phyloP scores from a whole-genome alignment of 2,113 vertebrate species.

The Cisticola juncidis region DNA sequence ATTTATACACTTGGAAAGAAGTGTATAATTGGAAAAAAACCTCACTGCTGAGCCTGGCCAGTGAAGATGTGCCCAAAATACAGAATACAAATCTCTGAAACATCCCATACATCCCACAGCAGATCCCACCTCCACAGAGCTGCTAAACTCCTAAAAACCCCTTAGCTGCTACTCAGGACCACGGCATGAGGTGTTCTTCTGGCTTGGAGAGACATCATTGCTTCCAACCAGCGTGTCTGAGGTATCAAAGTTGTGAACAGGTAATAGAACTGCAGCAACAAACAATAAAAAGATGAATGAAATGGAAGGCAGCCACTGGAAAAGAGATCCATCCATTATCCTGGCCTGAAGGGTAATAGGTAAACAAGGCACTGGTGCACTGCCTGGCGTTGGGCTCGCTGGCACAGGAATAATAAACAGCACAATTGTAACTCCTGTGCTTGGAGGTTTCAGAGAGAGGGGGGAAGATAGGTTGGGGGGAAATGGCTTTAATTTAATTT shows the following conservation, averaged over 20 bases:
- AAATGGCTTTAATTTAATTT: conserved; percentile 62
- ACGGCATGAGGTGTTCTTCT: conserved; percentile 35
- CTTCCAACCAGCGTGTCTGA: conserved; percentile 26
- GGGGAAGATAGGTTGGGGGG: neutral
- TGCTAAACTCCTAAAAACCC: neutral
- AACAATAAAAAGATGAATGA: conserved; percentile 70
- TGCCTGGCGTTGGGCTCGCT: neutral
- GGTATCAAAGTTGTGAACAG: conserved; percentile 54
- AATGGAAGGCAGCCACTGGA: conserved; percentile 54
- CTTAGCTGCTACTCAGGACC: neutral
- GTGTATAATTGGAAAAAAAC: too few species aligned
- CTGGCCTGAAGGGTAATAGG: conserved; percentile 68
- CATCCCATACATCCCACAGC: neutral
- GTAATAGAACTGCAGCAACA: conserved; percentile 72
- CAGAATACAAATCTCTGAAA: neutral
- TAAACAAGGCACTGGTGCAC: conserved; percentile 65
- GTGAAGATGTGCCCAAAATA: neutral
- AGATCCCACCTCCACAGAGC: neutral
- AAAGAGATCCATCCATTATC: conserved; percentile 67
- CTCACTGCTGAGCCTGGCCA: neutral
- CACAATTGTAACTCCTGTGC: conserved; percentile 67
- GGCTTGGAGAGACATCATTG: conserved; percentile 66
- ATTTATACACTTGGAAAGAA: neutral
- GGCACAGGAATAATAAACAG: conserved; percentile 64
- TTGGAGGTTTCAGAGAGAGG: conserved; percentile 14